Percentiles rank a stretch among this genome's conserved stretches.
These are phyloP conservation scores for Poecilia latipinna DNA, from an alignment of 2,113 vertebrate genomes.

Conservation along the genomic window DNA sequence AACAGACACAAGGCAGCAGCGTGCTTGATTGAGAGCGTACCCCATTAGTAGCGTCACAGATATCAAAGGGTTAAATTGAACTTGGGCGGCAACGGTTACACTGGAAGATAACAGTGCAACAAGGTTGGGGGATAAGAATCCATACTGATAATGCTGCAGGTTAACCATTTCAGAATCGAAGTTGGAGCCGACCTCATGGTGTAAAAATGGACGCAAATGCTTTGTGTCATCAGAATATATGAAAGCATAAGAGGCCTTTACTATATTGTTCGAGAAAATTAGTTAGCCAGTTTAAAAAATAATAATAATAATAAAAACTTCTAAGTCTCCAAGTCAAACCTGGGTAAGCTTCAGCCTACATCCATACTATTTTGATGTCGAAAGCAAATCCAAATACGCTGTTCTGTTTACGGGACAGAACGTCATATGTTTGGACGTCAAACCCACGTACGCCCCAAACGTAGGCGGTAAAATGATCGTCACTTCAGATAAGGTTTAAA, in stretches of 20 bases:
- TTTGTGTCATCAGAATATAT: not conserved
- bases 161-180: not conserved
- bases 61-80: constrained; percentile 74
- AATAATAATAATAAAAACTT: too few relatives aligned
- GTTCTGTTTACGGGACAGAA: too few relatives aligned
- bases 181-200: not conserved
- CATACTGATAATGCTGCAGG: constrained; percentile 13
- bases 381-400: too few relatives aligned
- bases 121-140: constrained; percentile 27
- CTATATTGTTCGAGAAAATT: not conserved
- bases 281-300: too few relatives aligned
- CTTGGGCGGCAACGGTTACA: constrained; percentile 22
- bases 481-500: not conserved
- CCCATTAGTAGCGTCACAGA: constrained; percentile 56
- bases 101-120: constrained; percentile 3
- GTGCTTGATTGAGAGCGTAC: constrained; percentile 42
- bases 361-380: too few relatives aligned
- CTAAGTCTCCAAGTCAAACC: too few relatives aligned
- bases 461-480: too few relatives aligned
- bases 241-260: not conserved
- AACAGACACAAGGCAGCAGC: constrained; percentile 36
- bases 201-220: not conserved
- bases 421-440: not conserved
- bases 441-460: not conserved
- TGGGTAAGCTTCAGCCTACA: too few relatives aligned